A percentile compares a stretch with the other conserved stretches of the same genome.
Conservation (phyloP, 2,113 vertebrate species). For the Cromileptes altivelis region DNA sequence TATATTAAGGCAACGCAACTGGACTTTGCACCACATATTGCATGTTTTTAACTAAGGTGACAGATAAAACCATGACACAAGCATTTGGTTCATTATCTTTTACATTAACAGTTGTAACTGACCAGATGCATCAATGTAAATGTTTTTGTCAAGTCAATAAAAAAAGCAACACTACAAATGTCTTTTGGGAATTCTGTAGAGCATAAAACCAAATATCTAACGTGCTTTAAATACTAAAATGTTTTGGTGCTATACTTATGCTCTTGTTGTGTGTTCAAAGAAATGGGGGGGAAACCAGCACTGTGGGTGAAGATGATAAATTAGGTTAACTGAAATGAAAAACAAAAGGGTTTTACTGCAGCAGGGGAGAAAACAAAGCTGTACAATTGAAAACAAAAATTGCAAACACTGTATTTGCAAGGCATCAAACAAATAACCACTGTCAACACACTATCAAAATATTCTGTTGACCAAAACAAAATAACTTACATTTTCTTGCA, state of each 20-base stretch:
- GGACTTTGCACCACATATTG: neutral
- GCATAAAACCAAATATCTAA: conserved; percentile 27
- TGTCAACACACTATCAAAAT: conserved; percentile 47
- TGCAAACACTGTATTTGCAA: conserved; percentile 55
- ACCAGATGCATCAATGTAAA: neutral
- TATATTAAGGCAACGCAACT: too few species aligned
- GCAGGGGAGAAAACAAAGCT: neutral
- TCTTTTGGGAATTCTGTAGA: neutral
- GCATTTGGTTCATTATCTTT: neutral
- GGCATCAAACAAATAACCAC: conserved; percentile 34
- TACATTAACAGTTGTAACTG: neutral
- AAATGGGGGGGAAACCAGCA: neutral
- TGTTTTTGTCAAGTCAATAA: neutral
- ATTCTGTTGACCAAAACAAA: conserved; percentile 48
- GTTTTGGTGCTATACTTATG: conserved; percentile 35
- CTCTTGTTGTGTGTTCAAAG: neutral
- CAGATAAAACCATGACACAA: neutral
- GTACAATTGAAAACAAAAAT: conserved; percentile 46
- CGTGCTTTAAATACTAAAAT: conserved; percentile 44
- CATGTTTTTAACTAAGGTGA: neutral
- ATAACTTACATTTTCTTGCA: conserved; percentile 48
- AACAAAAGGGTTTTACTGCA: neutral
- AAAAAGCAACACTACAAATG: neutral
- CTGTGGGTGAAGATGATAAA: neutral
- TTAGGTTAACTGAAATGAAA: neutral